Evolutionary conservation across 1,140 invertebrate genomes (phyloP), one percentile per base, ranked within the genome.

Genomic region (Tetramorium simillimum): DNA sequence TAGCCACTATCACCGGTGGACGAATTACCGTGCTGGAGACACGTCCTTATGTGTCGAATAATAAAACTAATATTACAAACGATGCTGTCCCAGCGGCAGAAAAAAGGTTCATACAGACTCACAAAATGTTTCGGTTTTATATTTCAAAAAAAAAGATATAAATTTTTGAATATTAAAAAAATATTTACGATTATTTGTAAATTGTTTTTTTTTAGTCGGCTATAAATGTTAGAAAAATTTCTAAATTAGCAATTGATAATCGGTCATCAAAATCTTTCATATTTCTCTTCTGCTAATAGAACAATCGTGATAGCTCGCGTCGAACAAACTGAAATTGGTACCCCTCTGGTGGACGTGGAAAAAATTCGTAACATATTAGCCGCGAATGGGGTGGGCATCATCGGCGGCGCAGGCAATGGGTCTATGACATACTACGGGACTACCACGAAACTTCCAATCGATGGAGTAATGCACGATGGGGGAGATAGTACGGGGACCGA

Each of bases 1-100:
- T 98, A 21, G 97, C 96, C 46, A 96, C 97, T 49, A 96, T 98
- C 49, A 98, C 98, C 2, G 98, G 98, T 18, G 97, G 97, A 24
- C 96, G 96, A 93, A 97, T 98, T 0, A 96, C 96, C 49, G 97
- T 98, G 62, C 95, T 97, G 88, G 96, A 97, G 58, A 97, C 98
- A 16, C 96, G 97, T 87, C 97, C 97, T 0, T 97, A 98, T 90
- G 95, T 95, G 81, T 96, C 96, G 21, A 90, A 91, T 18, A 92
- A 92, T 82, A 84, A 89, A 63, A 88, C 90, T 1, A 43, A 89
- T 12, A 67, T 37, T 28, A 24, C 75, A n/a, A 81, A 60, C 0
- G 89, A 37, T 91, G 43, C 88, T 16, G 40, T 89, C 0, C 80
- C 76, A 58, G 28, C 37, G 4, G 92, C 70, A 86, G 76, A 91